These are phyloP conservation scores for Telenomus remus DNA, from an alignment of 1,140 invertebrate species.

Conservation along the genomic window DNA sequence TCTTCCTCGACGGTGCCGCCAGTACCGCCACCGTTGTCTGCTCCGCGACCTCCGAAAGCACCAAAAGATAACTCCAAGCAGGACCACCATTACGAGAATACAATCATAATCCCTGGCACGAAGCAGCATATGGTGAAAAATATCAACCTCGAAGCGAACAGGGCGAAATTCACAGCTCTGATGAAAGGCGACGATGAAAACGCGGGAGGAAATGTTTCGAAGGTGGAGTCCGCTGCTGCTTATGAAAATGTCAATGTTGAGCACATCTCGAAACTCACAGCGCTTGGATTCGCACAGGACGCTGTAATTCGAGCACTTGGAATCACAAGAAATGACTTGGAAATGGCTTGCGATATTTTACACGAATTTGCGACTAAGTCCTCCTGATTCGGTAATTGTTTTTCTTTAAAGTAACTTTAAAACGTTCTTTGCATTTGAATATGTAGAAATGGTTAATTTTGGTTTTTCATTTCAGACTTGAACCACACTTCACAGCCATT, in stretches of 20 bases:
- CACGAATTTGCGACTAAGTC: constrained; percentile 90
- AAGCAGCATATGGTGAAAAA: constrained; percentile 72
- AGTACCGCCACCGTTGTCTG: constrained; percentile 69
- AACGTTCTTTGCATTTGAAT: neutral
- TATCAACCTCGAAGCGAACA: constrained; percentile 69
- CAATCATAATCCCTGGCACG: constrained; percentile 77
- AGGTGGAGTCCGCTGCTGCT: constrained; percentile 70
- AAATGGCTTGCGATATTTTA: constrained; percentile 96
- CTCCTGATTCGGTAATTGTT: constrained; percentile 70
- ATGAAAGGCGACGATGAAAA: constrained; percentile 71
- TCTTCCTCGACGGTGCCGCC: constrained; percentile 63
- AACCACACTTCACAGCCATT: constrained; percentile 26
- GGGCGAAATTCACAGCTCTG: constrained; percentile 66
- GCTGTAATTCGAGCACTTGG: constrained; percentile 92
- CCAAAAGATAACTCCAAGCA: constrained; percentile 65
- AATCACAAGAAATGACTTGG: constrained; percentile 93
- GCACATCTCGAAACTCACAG: constrained; percentile 89
- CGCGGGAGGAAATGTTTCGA: constrained; percentile 58
- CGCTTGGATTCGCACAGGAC: constrained; percentile 91
- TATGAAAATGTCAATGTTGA: constrained; percentile 95
- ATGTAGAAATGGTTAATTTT: no score
- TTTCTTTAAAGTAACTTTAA: neutral
- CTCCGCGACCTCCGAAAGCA: constrained; percentile 66
- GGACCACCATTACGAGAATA: constrained; percentile 79
- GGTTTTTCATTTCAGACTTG: constrained; percentile 41